Conservation (phyloP, 2,888 invertebrate species). For the Eristalis intricaria region DNA sequence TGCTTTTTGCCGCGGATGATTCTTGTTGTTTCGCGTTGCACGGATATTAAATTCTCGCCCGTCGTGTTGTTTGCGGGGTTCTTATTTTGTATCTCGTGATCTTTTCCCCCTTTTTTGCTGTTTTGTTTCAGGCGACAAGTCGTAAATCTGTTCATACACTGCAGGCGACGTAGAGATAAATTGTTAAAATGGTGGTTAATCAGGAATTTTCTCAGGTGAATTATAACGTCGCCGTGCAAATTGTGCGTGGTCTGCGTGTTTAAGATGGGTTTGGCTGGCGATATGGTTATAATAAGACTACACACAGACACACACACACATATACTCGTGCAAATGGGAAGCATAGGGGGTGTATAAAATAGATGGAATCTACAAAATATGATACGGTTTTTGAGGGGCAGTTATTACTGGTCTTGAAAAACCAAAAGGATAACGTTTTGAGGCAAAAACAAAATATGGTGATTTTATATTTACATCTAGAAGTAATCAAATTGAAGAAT, state of each 20-base stretch:
- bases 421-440: not conserved
- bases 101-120: constrained; percentile 30
- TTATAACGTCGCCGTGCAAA: constrained; percentile 67
- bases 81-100: constrained; percentile 32
- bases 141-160: constrained; percentile 70
- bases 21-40: constrained; percentile 47
- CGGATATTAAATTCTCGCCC: constrained; percentile 51
- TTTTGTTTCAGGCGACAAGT: constrained; percentile 71
- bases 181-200: constrained; percentile 72
- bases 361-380: constrained; percentile 31
- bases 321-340: not conserved
- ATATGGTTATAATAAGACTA: constrained; percentile 11
- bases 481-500: not conserved
- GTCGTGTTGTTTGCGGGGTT: constrained; percentile 40
- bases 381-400: not conserved
- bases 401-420: constrained; percentile 6
- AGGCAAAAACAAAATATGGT: not conserved
- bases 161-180: constrained; percentile 69
- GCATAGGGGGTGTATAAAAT: constrained; percentile 38
- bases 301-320: not conserved
- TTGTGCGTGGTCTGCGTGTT: constrained; percentile 71
- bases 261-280: constrained; percentile 56
- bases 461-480: not conserved
- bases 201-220: constrained; percentile 65
- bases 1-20: constrained; percentile 16